Base-by-base conservation (phyloP, 2,797 vertebrate genomes). In the Varecia variegata region DNA sequence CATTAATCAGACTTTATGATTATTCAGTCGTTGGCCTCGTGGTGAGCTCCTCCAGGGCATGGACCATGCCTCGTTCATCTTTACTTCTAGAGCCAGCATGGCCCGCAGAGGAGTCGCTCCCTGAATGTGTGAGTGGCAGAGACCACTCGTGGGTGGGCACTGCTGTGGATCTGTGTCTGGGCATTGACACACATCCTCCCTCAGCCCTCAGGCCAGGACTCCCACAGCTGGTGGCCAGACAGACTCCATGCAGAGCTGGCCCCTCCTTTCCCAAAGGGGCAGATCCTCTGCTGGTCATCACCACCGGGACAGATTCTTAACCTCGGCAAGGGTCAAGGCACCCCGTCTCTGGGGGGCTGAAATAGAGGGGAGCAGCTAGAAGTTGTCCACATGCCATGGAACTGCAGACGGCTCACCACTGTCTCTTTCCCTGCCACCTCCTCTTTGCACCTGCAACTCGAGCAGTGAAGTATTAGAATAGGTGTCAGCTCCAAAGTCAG, bases 111-210 rank as follows among this genome's bases (percentile, higher is more conserved):
- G 0, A 5, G 35, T 27, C 15, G 45, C 70, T 84, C 68, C 1
- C 0, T 38, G 45, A 86, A 25, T 6, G 18, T 23, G 15, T 3
- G 11, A 21, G 0, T 14, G 17, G 21, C 0, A 0, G 0, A 58
- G 35, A n/a, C 43, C 81, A 7, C 56, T 71, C 65, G 65, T 0
- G 0, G 35, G 52, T 14, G 45, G 47, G 60, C 5, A 0, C 40
- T 25, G 1, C 71, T 11, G 3, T 2, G 87, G 76, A 13, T 21
- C 54, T 9, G 5, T 5, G 47, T 17, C 30, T 0, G 0, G 50
- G 18, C 47, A 0, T 32, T 1, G 9, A 50, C 17, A 45, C 38
- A 20, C 1, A 50, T 32, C 7, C 25, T 38, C 47, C 7, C 0
- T n/a, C 30, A n/a, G 87, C 35, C 65, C 45, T 60, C 2, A 1